These are phyloP conservation scores for Haemorhous mexicanus DNA, from an alignment of 2,113 vertebrate genomes.

Conservation along the genomic window DNA sequence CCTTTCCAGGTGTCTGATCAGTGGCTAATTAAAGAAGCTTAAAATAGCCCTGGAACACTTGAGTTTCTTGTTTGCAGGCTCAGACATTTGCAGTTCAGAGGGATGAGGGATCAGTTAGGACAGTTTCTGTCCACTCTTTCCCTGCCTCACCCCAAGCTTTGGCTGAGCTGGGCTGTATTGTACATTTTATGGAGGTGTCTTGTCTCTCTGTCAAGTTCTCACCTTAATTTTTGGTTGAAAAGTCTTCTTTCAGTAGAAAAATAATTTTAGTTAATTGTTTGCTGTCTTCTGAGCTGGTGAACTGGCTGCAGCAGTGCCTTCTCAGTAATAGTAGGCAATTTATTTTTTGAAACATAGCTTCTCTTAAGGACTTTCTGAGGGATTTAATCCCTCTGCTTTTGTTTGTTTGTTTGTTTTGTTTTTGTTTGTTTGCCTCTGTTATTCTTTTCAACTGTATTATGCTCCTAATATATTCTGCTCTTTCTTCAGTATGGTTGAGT, in stretches of 20 bases:
- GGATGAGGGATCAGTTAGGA: neutral
- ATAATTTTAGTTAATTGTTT: neutral
- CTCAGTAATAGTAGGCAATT: neutral
- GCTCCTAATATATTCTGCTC: neutral
- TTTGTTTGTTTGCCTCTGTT: neutral
- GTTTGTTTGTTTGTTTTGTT: neutral
- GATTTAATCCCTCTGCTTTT: neutral
- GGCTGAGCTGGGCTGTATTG: neutral
- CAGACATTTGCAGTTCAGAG: neutral
- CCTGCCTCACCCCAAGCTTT: neutral
- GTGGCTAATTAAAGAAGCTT: neutral
- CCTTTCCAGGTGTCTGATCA: neutral
- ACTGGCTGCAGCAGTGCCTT: neutral
- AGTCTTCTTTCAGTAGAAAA: neutral
- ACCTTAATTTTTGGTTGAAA: neutral
- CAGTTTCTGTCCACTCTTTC: neutral
- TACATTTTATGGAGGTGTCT: neutral
- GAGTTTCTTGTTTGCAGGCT: neutral
- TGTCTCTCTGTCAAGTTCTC: neutral
- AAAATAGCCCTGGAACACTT: neutral
- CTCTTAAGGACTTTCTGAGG: neutral
- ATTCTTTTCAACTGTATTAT: neutral
- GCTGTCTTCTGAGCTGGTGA: neutral
- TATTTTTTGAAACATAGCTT: neutral
- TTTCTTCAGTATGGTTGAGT: neutral